Conservation (phyloP, 2,888 invertebrate species). For the Drosophila siamana region DNA sequence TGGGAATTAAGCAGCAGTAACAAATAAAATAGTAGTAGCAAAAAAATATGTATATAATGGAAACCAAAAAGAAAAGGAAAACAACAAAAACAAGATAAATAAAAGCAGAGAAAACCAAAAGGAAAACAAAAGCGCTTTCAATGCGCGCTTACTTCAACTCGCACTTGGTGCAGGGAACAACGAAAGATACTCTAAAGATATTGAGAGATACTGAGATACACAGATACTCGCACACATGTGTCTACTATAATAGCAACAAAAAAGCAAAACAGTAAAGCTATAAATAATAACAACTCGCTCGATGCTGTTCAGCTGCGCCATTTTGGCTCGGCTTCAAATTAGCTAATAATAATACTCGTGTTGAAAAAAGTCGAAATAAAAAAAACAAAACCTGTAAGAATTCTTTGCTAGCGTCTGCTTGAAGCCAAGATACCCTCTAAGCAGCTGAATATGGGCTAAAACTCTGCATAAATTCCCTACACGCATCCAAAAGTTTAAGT, state of each 20-base stretch:
- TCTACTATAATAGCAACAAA: too few relatives aligned
- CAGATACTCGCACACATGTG: slow-evolving; percentile 6
- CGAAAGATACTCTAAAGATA: slow-evolving; percentile 27
- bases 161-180: slow-evolving; percentile 24
- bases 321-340: slow-evolving; percentile 72
- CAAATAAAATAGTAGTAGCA: neutral
- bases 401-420: neutral
- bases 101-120: slow-evolving; percentile 23
- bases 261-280: slow-evolving; percentile 20
- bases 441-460: neutral
- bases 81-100: slow-evolving; percentile 39
- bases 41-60: too few relatives aligned
- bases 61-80: slow-evolving; percentile 6
- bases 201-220: slow-evolving; percentile 7
- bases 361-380: slow-evolving; percentile 36
- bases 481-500: neutral
- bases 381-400: slow-evolving; percentile 11
- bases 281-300: slow-evolving; percentile 62
- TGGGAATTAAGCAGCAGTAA: slow-evolving; percentile 65
- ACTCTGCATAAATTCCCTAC: neutral
- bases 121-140: slow-evolving; percentile 58
- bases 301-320: slow-evolving; percentile 65
- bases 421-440: neutral
- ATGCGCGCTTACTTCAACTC: slow-evolving; percentile 31
- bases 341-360: slow-evolving; percentile 62